phyloP scores from a whole-genome alignment of 1,140 invertebrate species.

The Caenorhabditis brenneri region DNA sequence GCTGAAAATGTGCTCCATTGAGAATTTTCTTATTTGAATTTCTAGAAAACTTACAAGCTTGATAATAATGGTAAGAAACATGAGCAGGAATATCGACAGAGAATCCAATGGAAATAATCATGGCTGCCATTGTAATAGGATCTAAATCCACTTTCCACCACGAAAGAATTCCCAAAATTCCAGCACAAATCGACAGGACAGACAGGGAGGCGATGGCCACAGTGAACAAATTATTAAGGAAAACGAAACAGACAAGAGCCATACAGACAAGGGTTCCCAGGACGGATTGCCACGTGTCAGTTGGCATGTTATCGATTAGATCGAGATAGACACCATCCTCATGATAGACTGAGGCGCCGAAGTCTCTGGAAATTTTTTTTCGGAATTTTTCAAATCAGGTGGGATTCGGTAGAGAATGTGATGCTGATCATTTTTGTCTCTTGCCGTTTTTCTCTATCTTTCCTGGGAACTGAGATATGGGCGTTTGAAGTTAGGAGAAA shows the following conservation, averaged over 20 bases:
- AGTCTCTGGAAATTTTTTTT: constrained; percentile 63
- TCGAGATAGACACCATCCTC: constrained; percentile 69
- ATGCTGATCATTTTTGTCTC: too few species aligned
- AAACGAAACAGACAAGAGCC: constrained; percentile 72
- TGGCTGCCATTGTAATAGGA: constrained; percentile 73
- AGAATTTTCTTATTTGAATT: background rate
- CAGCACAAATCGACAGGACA: constrained; percentile 72
- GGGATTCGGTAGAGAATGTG: too few species aligned
- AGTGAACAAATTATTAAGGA: constrained; percentile 72
- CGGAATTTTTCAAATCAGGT: too few species aligned
- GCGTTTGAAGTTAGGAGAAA: too few species aligned
- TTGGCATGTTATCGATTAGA: constrained; percentile 72
- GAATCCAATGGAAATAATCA: constrained; percentile 74
- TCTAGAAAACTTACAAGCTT: constrained; percentile 60
- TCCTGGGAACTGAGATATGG: too few species aligned
- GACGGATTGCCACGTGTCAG: constrained; percentile 71
- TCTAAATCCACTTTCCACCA: constrained; percentile 71
- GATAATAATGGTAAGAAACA: constrained; percentile 74
- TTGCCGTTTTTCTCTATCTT: too few species aligned
- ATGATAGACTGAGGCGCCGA: constrained; percentile 67
- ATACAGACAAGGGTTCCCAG: constrained; percentile 68
- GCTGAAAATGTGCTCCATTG: background rate
- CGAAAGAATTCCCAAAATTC: constrained; percentile 72
- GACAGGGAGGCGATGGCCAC: constrained; percentile 71
- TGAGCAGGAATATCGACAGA: constrained; percentile 73